Evolutionary conservation across 2,888 invertebrate species (phyloP).

Genomic region (Ethmia dodecea): DNA sequence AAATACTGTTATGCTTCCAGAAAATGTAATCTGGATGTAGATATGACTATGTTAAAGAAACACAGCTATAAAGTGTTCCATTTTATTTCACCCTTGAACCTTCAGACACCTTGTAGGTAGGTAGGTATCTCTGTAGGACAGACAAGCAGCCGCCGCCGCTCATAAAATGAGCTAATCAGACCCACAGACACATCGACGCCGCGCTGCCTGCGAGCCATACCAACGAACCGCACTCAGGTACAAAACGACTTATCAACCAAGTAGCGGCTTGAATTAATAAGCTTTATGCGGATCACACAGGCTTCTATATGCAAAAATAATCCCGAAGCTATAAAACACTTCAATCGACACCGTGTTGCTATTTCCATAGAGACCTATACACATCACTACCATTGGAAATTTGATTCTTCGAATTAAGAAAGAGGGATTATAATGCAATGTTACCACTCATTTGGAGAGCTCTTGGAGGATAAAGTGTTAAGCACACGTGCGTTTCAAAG

Average conservation of each 20-base stretch:
- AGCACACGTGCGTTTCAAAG: constrained; percentile 68
- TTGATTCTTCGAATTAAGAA: constrained; percentile 14
- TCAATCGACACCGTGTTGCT: constrained; percentile 33
- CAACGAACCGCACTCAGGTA: constrained; percentile 33
- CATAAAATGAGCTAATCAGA: constrained; percentile 67
- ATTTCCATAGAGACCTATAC: constrained; percentile 40
- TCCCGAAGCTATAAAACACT: constrained; percentile 42
- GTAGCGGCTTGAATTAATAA: constrained; percentile 16
- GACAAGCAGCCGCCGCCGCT: constrained; percentile 55
- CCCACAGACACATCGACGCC: constrained; percentile 72
- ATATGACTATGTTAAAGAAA: no score
- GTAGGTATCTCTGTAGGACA: constrained; percentile 24
- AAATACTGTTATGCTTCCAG: no score
- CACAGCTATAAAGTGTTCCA: background rate
- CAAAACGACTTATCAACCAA: constrained; percentile 35
- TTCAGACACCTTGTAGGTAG: constrained; percentile 8
- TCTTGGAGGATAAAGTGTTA: constrained; percentile 45
- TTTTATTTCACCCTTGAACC: background rate
- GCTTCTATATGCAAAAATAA: constrained; percentile 22
- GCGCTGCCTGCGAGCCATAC: constrained; percentile 59
- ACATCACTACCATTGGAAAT: constrained; percentile 19
- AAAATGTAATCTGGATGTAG: no score
- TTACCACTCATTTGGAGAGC: constrained; percentile 18
- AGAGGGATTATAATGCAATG: constrained; percentile 29
- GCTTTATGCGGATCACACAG: constrained; percentile 26